Base-by-base conservation (phyloP, 2,888 invertebrate species). In the Leucophenga montana region DNA sequence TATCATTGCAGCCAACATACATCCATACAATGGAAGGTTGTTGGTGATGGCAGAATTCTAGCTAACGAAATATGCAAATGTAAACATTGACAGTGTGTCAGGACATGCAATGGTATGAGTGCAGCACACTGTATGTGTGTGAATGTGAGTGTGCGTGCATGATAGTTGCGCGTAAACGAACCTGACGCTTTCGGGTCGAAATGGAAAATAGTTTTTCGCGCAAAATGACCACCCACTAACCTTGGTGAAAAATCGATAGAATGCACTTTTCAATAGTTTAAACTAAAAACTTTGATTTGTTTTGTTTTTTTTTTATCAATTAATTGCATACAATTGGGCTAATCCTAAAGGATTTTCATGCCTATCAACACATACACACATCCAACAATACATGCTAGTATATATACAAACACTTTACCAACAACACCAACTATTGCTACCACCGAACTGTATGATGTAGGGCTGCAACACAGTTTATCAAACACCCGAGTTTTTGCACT, bases 241-340 rank as follows among this genome's bases (percentile, higher is more conserved):
- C 79, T 79, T 81, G 82, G 77, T 64, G 83, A 82, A 82, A 84
- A 84, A 84, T 82, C 83, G 76, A 84, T 84, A 48, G 27, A 80
- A 68, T 83, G 82, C 82, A 83, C 71, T 75, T 71, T 71, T 67
- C 76, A 50, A 50, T 18, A 50, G 50, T 50, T 50, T 16, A 50
- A 39, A 39, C 39, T 39, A 39, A 39, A 39, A 39, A 39, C 39
- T 5, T 1, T 6, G n/a, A n/a, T 50, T 50, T 16, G 13, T 50
- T 4, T 50, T 16, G n/a, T 2, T 6, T 8, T 11, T 50, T 48
- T 4, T 16, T 16, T 4, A 48, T 8, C 16, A 48, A 50, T 50
- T 50, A 50, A 50, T 18, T 50, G 16, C 1, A 18, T 50, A 11
- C 27, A 50, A 50, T 13, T 48, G 11, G 16, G 48, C 48, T 48